Evolutionary conservation across 2,888 invertebrate genomes (phyloP), one percentile per base, ranked within the genome.

Genomic region (Archaeoteleia sp.): DNA sequence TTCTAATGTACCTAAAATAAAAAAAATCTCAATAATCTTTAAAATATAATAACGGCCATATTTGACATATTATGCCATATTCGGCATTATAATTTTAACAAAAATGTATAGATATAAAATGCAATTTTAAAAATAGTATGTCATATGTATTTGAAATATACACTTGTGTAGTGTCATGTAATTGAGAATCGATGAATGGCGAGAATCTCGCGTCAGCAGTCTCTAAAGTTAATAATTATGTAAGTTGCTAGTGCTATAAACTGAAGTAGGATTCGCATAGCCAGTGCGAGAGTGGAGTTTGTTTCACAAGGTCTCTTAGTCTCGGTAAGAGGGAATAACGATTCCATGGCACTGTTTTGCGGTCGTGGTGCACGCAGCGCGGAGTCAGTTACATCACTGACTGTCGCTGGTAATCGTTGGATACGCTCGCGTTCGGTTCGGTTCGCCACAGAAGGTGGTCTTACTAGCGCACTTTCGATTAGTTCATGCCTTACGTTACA

Each of bases 371-470:
- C 53, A 65, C 49, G 71, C 71, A 62, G 67, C 70, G 63, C 70
- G 63, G 69, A 72, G 63, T 71, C 73, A 74, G 76, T 76, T 75
- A 73, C 74, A 75, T 74, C 75, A 75, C 72, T 71, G 66, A 65
- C 70, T 67, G 66, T 68, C 67, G 67, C 54, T 62, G 53, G 72
- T 54, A 70, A 71, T 68, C 53, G 61, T 48, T 57, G 55, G 10
- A 17, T 15, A 25, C 49, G 30, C 42, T 35, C 8, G 34, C 34
- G 43, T 55, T 62, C 63, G 58, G 49, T 46, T 54, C 54, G 54
- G 61, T 66, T 54, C 49, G 46, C 51, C 55, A 49, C 62, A 40
- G 25, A 55, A 62, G 46, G 27, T 54, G 35, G 15, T 15, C 10
- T 37, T 34, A 34, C 34, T 5, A 15, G 10, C 20, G 54, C 45